These are phyloP conservation scores for Balaeniceps rex DNA, from an alignment of 2,113 vertebrate species.

Conservation along the genomic window DNA sequence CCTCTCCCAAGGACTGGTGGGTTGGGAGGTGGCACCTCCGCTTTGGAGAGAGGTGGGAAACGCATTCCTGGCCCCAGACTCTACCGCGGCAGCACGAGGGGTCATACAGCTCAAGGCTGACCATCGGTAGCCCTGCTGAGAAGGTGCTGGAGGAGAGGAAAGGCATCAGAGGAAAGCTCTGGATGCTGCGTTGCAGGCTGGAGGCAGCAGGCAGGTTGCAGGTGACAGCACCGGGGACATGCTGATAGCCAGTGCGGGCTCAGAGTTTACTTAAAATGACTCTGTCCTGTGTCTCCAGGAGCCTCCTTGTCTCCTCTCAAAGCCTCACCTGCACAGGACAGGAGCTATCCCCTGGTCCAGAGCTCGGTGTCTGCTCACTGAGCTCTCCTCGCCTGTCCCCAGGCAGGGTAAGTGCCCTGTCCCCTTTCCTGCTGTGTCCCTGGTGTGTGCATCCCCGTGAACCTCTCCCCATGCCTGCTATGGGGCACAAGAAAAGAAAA, in stretches of 20 bases:
- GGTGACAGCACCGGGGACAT: not conserved
- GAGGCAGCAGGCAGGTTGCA: not conserved
- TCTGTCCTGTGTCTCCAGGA: not conserved
- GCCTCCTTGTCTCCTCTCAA: not conserved
- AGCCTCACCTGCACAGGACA: not conserved
- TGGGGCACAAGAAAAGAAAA: not conserved
- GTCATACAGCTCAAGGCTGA: not conserved
- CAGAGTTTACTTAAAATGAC: not conserved
- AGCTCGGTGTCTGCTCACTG: not conserved
- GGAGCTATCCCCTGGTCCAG: not conserved
- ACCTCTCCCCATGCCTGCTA: accelerated
- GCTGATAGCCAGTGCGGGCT: not conserved
- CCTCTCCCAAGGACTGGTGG: not conserved
- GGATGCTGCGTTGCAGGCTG: not conserved
- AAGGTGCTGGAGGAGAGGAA: not conserved
- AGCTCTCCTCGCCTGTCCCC: not conserved
- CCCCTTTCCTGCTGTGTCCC: not conserved
- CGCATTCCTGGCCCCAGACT: not conserved
- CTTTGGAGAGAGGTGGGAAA: not conserved
- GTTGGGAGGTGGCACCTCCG: not conserved
- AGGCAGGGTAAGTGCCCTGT: not conserved
- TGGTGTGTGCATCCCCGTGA: accelerated
- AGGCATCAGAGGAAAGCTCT: not conserved
- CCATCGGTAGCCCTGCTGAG: not conserved
- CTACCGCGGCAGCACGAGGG: accelerated